Evolutionary conservation across 53 echinoderm and acorn worm species (phyloP), one percentile per base, ranked within the genome.

Genomic region (Patiria pectinifera): DNA sequence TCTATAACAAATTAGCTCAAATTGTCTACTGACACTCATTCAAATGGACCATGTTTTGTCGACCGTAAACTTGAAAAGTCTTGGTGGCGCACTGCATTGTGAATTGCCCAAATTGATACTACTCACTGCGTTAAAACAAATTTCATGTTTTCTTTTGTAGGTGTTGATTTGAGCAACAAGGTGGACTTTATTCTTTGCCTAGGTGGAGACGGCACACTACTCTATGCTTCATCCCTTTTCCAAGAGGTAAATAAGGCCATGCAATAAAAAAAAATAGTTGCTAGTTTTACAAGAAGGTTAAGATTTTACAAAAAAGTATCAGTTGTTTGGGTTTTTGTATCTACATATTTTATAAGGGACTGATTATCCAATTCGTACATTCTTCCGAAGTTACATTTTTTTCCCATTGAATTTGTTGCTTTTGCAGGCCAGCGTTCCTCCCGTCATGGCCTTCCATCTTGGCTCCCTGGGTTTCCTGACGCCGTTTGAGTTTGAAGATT

Each of bases 371-470:
- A 71, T 78, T 59, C n/a, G 16, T 44, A 25, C 10, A 87, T 87
- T 16, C 5, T 9, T 43, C 26, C 23, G 18, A 35, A 35, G 35
- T 35, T 35, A 66, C 35, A 69, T 83, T 84, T 74, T 82, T 14
- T 82, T n/a, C n/a, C 19, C 45, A 3, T 58, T 76, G 85, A 35
- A 35, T 35, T 35, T 35, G 35, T 35, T 35, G 35, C 35, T 35
- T 35, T 35, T 35, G 8, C 88, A 95, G 96, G 94, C 95, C 45
- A 99, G 97, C 74, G 96, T 99, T 48, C 99, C 99, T 45, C 99
- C 99, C 9, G 99, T 99, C 58, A 99, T 99, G 97, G 99, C 99
- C 35, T 99, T 97, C 95, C 96, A 97, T 83, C 89, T 99, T 26
- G 99, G 99, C 9, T 99, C 99, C 44, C 95, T 99, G 4, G 99